Conservation (phyloP, 1,140 invertebrate species). For the Lanistes nyassanus region DNA sequence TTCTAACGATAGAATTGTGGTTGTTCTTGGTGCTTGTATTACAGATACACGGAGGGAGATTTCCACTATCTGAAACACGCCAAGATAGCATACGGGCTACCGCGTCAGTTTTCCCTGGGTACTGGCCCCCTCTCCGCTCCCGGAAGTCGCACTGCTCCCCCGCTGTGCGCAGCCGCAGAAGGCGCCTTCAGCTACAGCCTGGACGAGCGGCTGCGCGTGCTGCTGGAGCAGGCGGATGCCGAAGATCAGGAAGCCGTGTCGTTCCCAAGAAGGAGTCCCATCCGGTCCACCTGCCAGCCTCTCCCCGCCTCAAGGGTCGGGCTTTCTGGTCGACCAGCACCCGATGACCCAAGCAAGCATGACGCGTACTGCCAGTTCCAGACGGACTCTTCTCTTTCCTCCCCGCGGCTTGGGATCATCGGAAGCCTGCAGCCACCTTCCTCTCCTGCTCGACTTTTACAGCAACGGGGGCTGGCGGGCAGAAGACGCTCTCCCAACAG, state of each 20-base stretch:
- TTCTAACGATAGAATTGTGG: too few relatives aligned
- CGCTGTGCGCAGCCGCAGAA: not conserved
- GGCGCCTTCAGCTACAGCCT: constrained; percentile 24
- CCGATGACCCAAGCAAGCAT: too few relatives aligned
- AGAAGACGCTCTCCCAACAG: constrained; percentile 22
- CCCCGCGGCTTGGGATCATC: too few relatives aligned
- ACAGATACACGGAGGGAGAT: constrained; percentile 60
- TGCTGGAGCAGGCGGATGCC: not conserved
- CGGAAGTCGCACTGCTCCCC: not conserved
- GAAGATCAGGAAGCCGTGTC: too few relatives aligned
- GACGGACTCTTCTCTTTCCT: too few relatives aligned
- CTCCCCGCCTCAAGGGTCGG: too few relatives aligned
- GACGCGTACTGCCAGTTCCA: too few relatives aligned
- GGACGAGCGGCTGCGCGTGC: constrained; percentile 16
- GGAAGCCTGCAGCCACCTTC: too few relatives aligned
- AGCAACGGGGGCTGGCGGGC: not conserved
- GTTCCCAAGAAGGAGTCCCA: not conserved
- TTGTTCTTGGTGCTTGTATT: not conserved
- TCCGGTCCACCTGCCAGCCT: not conserved
- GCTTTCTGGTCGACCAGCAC: too few relatives aligned
- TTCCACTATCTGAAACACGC: constrained; percentile 58
- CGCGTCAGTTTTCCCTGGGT: constrained; percentile 53
- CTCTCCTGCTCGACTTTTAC: too few relatives aligned
- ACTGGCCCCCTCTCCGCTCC: not conserved
- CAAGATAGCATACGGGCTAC: constrained; percentile 43